These are phyloP conservation scores for Nannospalax galili DNA, from an alignment of 2,113 vertebrate species.

Conservation along the genomic window DNA sequence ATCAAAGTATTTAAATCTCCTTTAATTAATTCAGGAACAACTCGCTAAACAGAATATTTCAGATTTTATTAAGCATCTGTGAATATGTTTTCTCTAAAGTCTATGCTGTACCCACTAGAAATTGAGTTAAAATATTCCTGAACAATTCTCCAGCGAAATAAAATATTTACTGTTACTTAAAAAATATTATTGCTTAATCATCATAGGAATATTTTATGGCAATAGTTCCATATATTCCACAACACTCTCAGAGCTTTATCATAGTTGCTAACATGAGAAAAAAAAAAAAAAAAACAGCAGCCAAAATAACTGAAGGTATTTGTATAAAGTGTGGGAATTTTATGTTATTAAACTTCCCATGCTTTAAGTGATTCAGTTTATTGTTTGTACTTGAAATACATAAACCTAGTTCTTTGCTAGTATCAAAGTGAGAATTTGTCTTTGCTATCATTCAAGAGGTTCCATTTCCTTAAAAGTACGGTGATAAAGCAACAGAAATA, in stretches of 20 bases:
- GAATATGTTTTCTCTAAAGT: background rate
- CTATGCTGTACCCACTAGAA: background rate
- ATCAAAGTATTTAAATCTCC: background rate
- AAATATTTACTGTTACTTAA: background rate
- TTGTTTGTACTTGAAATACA: constrained; percentile 59
- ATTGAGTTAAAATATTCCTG: background rate
- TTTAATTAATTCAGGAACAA: background rate
- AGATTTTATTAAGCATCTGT: constrained; percentile 5
- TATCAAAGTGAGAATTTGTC: background rate
- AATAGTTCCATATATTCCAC: background rate
- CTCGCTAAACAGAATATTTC: background rate
- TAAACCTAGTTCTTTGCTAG: constrained; percentile 62
- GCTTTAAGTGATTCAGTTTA: background rate
- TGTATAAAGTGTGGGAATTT: background rate
- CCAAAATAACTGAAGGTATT: background rate
- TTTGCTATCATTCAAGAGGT: constrained; percentile 44
- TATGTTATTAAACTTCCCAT: constrained; percentile 45
- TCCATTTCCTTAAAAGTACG: constrained; percentile 6
- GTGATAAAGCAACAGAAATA: constrained; percentile 59
- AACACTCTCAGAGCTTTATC: background rate
- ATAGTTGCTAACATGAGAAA: background rate
- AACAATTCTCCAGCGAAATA: background rate
- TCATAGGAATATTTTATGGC: background rate
- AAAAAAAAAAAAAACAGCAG: background rate
- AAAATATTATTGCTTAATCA: background rate